Percentiles rank a stretch among this genome's conserved stretches.
Conservation (phyloP, 2,888 invertebrate genomes). For the Mystacides longicornis region DNA sequence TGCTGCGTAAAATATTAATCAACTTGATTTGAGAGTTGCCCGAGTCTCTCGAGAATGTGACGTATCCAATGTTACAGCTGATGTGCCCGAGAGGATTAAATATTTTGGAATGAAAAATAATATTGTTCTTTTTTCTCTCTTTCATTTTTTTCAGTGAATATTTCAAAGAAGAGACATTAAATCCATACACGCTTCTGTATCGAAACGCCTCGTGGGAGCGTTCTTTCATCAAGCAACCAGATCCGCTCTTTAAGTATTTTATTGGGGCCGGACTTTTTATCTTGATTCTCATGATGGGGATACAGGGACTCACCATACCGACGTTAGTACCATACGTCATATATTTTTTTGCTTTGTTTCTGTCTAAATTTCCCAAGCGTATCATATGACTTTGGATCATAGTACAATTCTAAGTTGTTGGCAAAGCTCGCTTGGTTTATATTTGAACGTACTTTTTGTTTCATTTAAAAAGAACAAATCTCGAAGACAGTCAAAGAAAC, state of each 20-base stretch:
- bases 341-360: constrained; percentile 9
- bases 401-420: not conserved
- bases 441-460: not conserved
- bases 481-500: too few species aligned
- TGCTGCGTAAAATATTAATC: not conserved
- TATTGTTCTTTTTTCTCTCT: not conserved
- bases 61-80: not conserved
- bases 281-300: constrained; percentile 50
- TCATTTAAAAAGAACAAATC: not conserved
- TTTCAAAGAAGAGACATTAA: constrained; percentile 52
- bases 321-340: constrained; percentile 13
- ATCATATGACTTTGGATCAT: constrained; percentile 9
- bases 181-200: constrained; percentile 50
- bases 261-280: constrained; percentile 54
- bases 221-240: constrained; percentile 65
- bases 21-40: not conserved
- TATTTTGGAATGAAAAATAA: too few species aligned
- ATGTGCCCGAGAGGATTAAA: too few species aligned
- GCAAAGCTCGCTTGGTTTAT: not conserved
- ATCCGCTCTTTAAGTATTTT: constrained; percentile 82
- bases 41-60: not conserved
- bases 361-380: constrained; percentile 14
- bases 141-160: constrained; percentile 53
- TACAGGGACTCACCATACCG: constrained; percentile 51
- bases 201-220: constrained; percentile 58